Evolutionary conservation across 1,140 invertebrate species (phyloP).

Genomic region (Muscidifurax raptorellus): DNA sequence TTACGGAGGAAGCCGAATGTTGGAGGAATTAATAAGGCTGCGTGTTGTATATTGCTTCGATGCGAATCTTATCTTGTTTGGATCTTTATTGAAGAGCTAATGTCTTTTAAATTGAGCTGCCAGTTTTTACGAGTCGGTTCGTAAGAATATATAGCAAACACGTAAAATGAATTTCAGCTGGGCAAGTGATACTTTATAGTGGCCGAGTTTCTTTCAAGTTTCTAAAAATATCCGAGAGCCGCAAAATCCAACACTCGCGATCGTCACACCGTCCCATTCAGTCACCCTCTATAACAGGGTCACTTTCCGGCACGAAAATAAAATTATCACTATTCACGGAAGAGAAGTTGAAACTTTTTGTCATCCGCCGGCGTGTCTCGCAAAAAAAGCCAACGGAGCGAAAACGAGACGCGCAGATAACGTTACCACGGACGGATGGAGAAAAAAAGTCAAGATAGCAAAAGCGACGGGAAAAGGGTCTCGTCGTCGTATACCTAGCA

Average conservation of each 20-base stretch:
- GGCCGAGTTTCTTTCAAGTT: background rate
- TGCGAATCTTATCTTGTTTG: too few species aligned
- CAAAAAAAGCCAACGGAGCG: background rate
- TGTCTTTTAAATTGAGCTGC: too few species aligned
- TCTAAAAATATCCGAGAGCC: background rate
- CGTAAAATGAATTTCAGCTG: too few species aligned
- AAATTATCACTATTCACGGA: constrained; percentile 28
- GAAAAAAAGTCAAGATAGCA: constrained; percentile 18
- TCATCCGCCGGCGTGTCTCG: background rate
- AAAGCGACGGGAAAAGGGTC: background rate
- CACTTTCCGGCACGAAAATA: constrained; percentile 25
- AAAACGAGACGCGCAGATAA: background rate
- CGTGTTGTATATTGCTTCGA: too few species aligned
- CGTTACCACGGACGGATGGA: background rate
- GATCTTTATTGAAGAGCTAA: too few species aligned
- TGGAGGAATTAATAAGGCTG: too few species aligned
- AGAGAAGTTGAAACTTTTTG: background rate
- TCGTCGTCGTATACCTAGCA: background rate
- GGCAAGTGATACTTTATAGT: too few species aligned
- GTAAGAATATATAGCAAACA: too few species aligned
- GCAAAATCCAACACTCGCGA: background rate
- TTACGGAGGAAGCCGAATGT: too few species aligned
- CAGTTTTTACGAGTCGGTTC: too few species aligned
- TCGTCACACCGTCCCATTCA: too few species aligned
- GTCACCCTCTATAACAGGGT: background rate